phyloP scores from a whole-genome alignment of 2,797 vertebrate species.

The Taeniopygia guttata region DNA sequence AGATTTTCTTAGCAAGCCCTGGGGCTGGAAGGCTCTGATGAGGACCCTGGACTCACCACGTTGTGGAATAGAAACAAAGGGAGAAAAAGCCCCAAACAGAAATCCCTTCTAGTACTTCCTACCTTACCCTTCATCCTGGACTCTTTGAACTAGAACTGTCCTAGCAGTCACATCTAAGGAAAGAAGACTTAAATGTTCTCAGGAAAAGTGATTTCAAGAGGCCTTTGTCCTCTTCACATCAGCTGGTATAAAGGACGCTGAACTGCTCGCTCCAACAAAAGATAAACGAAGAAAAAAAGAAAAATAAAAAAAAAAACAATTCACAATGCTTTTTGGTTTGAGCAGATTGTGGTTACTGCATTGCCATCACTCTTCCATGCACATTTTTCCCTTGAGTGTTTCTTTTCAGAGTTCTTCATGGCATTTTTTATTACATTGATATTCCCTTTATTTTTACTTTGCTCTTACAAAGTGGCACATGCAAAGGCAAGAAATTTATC shows the following conservation, averaged over 20 bases:
- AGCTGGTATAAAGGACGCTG: not conserved
- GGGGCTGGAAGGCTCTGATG: not conserved
- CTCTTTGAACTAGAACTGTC: not conserved
- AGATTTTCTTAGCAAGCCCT: not conserved
- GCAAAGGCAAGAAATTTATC: conserved; percentile 24
- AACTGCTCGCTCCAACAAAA: not conserved
- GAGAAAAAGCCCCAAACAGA: not conserved
- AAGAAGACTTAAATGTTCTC: not conserved
- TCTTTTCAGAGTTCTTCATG: not conserved
- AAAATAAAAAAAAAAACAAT: not conserved
- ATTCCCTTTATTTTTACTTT: not conserved
- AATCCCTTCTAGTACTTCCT: not conserved
- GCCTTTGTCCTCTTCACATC: not conserved
- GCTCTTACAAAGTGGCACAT: not conserved
- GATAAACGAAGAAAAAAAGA: not conserved
- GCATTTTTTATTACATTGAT: not conserved
- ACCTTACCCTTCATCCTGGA: not conserved
- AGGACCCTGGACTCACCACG: not conserved
- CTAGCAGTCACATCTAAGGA: not conserved
- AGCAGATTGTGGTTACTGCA: not conserved
- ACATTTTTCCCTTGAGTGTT: conserved; percentile 22
- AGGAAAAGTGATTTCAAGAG: not conserved
- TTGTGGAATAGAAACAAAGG: not conserved
- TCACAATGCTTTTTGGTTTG: not conserved
- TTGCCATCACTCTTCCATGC: not conserved